Evolutionary conservation across 2,888 invertebrate species (phyloP).

Genomic region (Caenorhabditis angaria): DNA sequence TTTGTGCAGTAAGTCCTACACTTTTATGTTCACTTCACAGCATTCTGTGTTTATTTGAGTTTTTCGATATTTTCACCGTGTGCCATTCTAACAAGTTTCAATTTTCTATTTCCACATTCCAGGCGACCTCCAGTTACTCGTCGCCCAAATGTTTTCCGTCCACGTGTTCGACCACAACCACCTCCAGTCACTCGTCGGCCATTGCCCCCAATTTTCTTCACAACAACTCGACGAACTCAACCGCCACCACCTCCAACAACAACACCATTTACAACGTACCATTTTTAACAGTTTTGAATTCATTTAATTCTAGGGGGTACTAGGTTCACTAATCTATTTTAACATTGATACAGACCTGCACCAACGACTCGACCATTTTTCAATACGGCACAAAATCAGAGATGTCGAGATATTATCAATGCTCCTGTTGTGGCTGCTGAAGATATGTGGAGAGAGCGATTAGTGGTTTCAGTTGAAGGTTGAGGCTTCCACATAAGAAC

Average conservation of each 20-base stretch:
- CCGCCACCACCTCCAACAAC: slow-evolving; percentile 32
- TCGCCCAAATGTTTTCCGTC: slow-evolving; percentile 13
- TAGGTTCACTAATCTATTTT: slow-evolving; percentile 11
- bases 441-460: slow-evolving; percentile 62
- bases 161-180: slow-evolving; percentile 4
- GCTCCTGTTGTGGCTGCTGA: slow-evolving; percentile 67
- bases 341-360: slow-evolving; percentile 18
- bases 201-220: slow-evolving; percentile 10
- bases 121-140: slow-evolving; percentile 31
- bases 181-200: background rate
- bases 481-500: too few species aligned
- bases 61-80: background rate
- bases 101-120: slow-evolving; percentile 23
- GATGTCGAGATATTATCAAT: slow-evolving; percentile 63
- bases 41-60: slow-evolving; percentile 14
- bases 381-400: slow-evolving; percentile 19
- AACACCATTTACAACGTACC: slow-evolving; percentile 13
- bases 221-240: slow-evolving; percentile 40
- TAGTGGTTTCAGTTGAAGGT: slow-evolving; percentile 64
- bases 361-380: slow-evolving; percentile 35
- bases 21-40: slow-evolving; percentile 20
- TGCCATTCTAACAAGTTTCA: slow-evolving; percentile 14
- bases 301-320: background rate
- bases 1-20: slow-evolving; percentile 2
- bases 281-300: background rate